phyloP scores from a whole-genome alignment of 2,797 vertebrate genomes.

The Mionectes olivaceus region DNA sequence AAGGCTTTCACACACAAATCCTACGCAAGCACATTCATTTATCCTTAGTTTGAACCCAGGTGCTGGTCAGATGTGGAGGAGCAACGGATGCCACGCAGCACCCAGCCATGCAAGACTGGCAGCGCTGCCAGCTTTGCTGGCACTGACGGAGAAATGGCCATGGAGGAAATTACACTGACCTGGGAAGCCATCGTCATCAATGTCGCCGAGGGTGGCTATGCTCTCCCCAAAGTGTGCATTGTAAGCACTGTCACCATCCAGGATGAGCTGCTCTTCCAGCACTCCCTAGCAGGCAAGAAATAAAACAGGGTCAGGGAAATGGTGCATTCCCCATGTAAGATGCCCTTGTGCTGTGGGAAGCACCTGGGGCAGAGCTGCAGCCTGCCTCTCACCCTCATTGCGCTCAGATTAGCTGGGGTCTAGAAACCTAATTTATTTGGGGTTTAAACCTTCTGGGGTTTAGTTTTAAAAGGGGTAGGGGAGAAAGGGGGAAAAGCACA shows the following conservation, averaged over 20 bases:
- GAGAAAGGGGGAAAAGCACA: background rate
- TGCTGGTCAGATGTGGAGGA: background rate
- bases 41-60: background rate
- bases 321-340: background rate
- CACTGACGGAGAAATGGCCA: fast-evolving
- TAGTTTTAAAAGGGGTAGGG: background rate
- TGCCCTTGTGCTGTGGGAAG: background rate
- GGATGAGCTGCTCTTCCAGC: constrained; percentile 86
- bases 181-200: constrained; percentile 95
- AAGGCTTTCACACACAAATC: background rate
- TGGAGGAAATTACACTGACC: constrained; percentile 77
- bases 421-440: background rate
- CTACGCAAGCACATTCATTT: background rate
- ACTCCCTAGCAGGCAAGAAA: constrained; percentile 84
- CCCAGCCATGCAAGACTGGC: background rate
- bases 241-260: constrained; percentile 87
- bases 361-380: constrained; percentile 15
- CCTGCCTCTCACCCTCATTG: background rate
- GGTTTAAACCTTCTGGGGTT: background rate
- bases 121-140: background rate
- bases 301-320: background rate
- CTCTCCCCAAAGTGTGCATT: constrained; percentile 97
- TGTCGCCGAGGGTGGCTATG: constrained; percentile 89
- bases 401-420: background rate
- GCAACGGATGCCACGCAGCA: fast-evolving